Conservation (phyloP, 2,888 invertebrate species). For the Eustalomyia histrio region DNA sequence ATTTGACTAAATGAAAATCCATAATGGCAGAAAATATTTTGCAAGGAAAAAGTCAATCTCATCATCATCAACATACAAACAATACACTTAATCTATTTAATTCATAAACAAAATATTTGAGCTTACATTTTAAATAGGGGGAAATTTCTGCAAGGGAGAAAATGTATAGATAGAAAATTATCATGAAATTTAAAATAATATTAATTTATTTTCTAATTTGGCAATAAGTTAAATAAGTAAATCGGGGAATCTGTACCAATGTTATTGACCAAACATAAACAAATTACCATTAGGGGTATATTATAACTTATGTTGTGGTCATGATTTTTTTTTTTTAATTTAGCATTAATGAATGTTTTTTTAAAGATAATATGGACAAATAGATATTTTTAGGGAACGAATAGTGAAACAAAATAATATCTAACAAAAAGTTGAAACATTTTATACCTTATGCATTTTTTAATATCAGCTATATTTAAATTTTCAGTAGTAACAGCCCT, state of each 20-base stretch:
- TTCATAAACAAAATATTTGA: constrained; percentile 21
- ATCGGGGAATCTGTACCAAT: background rate
- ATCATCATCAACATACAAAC: constrained; percentile 4
- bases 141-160: background rate
- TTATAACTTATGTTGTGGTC: background rate
- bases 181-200: constrained; percentile 41
- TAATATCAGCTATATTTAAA: no score
- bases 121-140: background rate
- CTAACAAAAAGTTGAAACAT: no score
- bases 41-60: background rate
- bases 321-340: no score
- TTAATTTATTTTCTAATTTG: constrained; percentile 15
- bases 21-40: constrained; percentile 26
- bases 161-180: constrained; percentile 18
- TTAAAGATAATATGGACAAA: no score
- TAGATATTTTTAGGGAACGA: no score
- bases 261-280: background rate
- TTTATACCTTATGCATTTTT: no score
- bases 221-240: constrained; percentile 27
- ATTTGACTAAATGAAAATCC: constrained; percentile 37
- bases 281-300: background rate
- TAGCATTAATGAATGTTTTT: no score
- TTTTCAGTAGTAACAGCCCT: no score
- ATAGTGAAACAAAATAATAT: no score
- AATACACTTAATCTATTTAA: constrained; percentile 33